phyloP scores from a whole-genome alignment of 2,888 invertebrate genomes.

The Thysanoteuthis rhombus region DNA sequence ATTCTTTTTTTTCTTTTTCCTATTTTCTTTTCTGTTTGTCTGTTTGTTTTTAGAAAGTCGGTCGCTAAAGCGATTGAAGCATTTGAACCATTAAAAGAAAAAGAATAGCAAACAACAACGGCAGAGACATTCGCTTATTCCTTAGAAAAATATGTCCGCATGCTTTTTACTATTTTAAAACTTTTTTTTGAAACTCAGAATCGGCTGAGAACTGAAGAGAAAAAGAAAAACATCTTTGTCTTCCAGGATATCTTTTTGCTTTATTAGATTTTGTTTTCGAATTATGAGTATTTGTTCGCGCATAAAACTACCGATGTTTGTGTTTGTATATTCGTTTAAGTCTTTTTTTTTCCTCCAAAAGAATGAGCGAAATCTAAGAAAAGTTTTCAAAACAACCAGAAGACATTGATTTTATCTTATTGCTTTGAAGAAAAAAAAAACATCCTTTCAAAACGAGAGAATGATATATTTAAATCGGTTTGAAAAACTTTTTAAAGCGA shows the following conservation, averaged over 20 bases:
- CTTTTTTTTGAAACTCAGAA: too few species aligned
- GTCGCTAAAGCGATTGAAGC: background rate
- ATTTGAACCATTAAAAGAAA: background rate
- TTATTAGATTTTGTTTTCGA: background rate
- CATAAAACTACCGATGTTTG: background rate
- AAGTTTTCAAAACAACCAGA: too few species aligned
- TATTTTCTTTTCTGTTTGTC: background rate
- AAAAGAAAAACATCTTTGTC: background rate
- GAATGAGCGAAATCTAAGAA: too few species aligned
- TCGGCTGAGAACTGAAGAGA: background rate
- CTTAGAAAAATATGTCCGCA: background rate
- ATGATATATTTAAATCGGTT: constrained; percentile 12
- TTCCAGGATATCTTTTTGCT: background rate
- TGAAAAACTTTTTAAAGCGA: background rate
- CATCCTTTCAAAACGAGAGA: background rate
- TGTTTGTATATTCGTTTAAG: too few species aligned
- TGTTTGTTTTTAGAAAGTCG: background rate
- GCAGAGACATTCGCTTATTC: background rate
- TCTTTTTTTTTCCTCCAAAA: too few species aligned
- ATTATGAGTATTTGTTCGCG: background rate
- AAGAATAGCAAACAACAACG: background rate
- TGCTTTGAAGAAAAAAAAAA: too few species aligned
- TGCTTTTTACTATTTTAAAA: background rate
- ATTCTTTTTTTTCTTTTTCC: background rate
- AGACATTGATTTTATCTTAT: too few species aligned